phyloP scores from a whole-genome alignment of 2,797 vertebrate genomes.

The Muscicapa striata region DNA sequence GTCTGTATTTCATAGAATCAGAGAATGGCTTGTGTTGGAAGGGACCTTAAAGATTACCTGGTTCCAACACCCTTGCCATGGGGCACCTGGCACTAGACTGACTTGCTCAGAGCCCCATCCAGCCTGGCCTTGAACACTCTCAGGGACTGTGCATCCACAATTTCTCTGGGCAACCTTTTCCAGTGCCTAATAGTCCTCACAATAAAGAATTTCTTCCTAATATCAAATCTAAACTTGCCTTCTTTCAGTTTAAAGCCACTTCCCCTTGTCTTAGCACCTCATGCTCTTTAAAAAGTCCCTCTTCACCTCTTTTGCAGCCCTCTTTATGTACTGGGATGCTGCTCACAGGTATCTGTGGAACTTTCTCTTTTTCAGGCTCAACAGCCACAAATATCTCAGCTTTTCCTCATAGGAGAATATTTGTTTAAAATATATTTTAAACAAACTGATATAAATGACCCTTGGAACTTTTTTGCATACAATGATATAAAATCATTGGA shows the following conservation, averaged over 20 bases:
- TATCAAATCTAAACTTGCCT: background rate
- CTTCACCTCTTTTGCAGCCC: background rate
- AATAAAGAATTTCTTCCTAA: background rate
- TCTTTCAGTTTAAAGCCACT: background rate
- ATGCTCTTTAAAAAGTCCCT: background rate
- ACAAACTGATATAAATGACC: background rate
- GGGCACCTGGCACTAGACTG: background rate
- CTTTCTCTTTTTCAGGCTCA: background rate
- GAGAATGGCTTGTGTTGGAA: background rate
- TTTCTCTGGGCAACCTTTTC: background rate
- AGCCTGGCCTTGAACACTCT: background rate
- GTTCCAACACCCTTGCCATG: background rate
- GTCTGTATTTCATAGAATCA: background rate
- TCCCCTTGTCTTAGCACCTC: background rate
- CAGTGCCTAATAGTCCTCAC: background rate
- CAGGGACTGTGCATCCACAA: fast-evolving
- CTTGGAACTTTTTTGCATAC: background rate
- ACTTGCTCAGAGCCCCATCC: background rate
- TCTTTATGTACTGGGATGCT: background rate
- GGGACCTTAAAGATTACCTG: background rate
- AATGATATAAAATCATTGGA: background rate
- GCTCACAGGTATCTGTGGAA: background rate
- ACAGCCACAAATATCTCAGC: background rate
- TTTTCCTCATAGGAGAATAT: background rate
- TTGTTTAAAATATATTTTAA: slow-evolving; percentile 6